Evolutionary conservation across 2,888 invertebrate species (phyloP).

Genomic region (Sericinus montela): DNA sequence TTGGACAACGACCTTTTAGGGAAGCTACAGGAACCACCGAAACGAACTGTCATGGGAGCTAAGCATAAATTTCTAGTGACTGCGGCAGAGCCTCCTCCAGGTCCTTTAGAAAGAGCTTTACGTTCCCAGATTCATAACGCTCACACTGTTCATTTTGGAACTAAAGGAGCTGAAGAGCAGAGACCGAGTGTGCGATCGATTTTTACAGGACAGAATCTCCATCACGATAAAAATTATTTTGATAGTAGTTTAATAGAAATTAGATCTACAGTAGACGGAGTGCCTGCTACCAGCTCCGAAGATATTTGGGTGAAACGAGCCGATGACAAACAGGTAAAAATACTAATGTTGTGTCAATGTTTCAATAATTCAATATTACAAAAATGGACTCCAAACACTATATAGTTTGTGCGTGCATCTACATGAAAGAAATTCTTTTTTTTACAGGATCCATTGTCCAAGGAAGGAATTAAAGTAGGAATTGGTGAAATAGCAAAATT

Average conservation of each 20-base stretch:
- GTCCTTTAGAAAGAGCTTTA: conserved; percentile 66
- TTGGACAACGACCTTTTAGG: conserved; percentile 4
- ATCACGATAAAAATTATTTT: conserved; percentile 89
- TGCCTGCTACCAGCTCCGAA: conserved; percentile 81
- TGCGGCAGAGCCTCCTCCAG: conserved; percentile 50
- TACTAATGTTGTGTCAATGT: too few species aligned
- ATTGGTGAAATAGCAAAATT: not conserved
- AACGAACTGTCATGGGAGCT: conserved; percentile 64
- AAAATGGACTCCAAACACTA: too few species aligned
- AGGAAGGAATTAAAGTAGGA: not conserved
- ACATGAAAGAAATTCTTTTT: not conserved
- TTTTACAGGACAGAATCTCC: conserved; percentile 79
- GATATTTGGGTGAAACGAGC: conserved; percentile 85
- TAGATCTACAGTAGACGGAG: conserved; percentile 84
- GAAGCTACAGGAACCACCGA: conserved; percentile 52
- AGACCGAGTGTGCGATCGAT: conserved; percentile 81
- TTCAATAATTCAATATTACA: too few species aligned
- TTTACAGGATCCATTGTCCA: not conserved
- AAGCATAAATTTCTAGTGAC: conserved; percentile 66
- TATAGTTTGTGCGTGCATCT: too few species aligned
- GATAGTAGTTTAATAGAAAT: conserved; percentile 90
- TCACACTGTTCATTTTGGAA: conserved; percentile 84
- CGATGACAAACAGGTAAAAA: conserved; percentile 76
- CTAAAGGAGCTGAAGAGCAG: conserved; percentile 76
- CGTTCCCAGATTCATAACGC: conserved; percentile 75